Conservation (phyloP, 2,113 vertebrate species). For the Micromys minutus region DNA sequence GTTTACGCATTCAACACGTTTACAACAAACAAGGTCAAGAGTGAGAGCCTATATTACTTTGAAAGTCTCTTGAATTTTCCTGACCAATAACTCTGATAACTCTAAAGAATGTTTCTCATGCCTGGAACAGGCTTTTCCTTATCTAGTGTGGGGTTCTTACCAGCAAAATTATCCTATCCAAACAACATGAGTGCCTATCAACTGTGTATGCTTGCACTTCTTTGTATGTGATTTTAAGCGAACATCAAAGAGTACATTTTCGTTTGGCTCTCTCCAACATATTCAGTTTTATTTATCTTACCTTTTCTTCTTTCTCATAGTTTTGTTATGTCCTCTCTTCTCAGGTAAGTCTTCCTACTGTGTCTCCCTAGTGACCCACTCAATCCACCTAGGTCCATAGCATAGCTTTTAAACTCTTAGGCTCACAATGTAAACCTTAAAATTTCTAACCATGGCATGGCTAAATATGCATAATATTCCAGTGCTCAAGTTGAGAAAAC, state of each 20-base stretch:
- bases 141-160: not conserved
- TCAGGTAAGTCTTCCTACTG: not conserved
- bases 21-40: not conserved
- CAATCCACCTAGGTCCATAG: not conserved
- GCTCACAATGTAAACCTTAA: not conserved
- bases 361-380: not conserved
- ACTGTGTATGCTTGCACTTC: not conserved
- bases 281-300: not conserved
- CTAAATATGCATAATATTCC: not conserved
- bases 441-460: not conserved
- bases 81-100: not conserved
- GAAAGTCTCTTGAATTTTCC: not conserved
- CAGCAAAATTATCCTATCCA: too few relatives aligned
- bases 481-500: not conserved
- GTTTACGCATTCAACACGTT: not conserved
- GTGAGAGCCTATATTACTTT: not conserved
- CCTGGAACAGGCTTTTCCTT: not conserved
- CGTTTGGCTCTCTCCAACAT: not conserved
- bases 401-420: not conserved
- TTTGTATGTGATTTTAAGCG: not conserved
- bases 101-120: not conserved
- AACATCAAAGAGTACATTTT: not conserved
- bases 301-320: fast-evolving
- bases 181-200: not conserved
- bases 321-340: not conserved